Base-by-base conservation (phyloP, 2,797 vertebrate species). In the Acomys russatus region DNA sequence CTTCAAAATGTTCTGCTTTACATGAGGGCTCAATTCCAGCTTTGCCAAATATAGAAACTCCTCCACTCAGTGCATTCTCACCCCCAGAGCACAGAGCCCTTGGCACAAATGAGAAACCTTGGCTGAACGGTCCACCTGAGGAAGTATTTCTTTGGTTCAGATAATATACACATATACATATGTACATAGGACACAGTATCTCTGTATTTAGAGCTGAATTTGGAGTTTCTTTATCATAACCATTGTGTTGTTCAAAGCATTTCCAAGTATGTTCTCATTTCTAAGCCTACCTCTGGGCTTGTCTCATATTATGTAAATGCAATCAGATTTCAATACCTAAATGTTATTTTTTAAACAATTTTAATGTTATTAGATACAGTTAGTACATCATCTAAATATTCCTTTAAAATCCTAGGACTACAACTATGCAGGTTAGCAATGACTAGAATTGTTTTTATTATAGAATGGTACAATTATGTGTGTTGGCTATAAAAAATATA, bases 1-100 rank as follows among this genome's bases (percentile, higher is more conserved):
- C 28, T 71, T 96, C 35, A 77, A 84, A 95, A 77, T 1, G 28
- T 12, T 33, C 17, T 94, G 61, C 30, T 92, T 96, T 61, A 64
- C 22, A 49, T 22, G 22, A 93, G 64, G 18, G 3, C 44, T 87
- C n/a, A 30, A 7, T 71, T 85, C 33, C 25, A 82, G 51, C 12
- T 87, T 28, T 89, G 25, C 61, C 33, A 71, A 64, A 59, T 44
- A 35, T 2, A 22, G 86, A 20, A 63, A 91, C 8, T 2, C 10
- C 33, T 82, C 35, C 4, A 4, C 1, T 1, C 0, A 1, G 2
- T 4, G 63, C 51, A 10, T 51, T 18, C 22, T 18, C 15, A 25
- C 20, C 0, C 1, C 28, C 1, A 22, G 49, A 0, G 1, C 6
- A 14, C 12, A 35, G 3, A 71, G 11, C 2, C 30, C 28, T 4